Conservation (phyloP, 2,797 vertebrate genomes). For the Periparus ater region DNA sequence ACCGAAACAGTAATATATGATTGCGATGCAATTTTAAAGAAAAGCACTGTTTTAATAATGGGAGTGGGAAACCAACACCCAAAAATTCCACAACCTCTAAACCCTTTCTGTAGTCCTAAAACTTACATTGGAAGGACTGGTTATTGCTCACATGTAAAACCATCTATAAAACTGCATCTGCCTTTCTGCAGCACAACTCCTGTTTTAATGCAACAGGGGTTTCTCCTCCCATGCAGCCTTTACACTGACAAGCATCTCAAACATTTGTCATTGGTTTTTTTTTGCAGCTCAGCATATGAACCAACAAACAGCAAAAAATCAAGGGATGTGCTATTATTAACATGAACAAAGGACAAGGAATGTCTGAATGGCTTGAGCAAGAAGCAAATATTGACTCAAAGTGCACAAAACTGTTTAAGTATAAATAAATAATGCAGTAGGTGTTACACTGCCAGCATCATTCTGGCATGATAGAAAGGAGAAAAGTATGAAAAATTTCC, state of each 20-base stretch:
- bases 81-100: neutral
- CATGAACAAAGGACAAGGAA: neutral
- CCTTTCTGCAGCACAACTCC: neutral
- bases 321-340: neutral
- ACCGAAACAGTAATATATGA: fast-evolving
- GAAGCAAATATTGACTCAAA: neutral
- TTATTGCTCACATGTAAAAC: neutral
- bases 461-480: neutral
- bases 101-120: neutral
- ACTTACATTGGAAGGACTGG: fast-evolving
- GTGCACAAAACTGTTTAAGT: neutral
- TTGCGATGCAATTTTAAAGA: neutral
- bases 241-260: neutral
- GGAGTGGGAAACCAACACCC: neutral
- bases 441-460: neutral
- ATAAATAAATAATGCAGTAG: neutral
- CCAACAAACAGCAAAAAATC: neutral
- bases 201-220: neutral
- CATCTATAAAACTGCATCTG: neutral
- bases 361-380: neutral
- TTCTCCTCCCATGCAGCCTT: neutral
- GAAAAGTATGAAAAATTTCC: neutral
- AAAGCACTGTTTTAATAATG: neutral
- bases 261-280: neutral
- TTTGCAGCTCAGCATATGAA: neutral